Percentiles rank a stretch among this genome's conserved stretches.
These are phyloP conservation scores for Papilio glaucus DNA, from an alignment of 1,140 invertebrate genomes.

Conservation along the genomic window DNA sequence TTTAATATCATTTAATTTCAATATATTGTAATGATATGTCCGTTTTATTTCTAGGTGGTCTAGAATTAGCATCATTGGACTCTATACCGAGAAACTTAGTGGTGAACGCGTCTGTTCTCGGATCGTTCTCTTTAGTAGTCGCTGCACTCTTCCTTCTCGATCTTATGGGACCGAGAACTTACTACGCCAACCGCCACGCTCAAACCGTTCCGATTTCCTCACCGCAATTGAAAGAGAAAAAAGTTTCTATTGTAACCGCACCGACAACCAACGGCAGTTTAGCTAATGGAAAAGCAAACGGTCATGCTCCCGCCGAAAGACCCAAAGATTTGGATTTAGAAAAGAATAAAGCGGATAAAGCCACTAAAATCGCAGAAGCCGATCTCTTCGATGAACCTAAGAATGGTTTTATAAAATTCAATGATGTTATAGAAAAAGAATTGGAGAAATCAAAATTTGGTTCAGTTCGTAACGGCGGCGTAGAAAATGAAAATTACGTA, in stretches of 20 bases:
- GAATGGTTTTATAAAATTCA: slow-evolving; percentile 59
- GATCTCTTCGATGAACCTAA: slow-evolving; percentile 62
- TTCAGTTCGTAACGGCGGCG: slow-evolving; percentile 68
- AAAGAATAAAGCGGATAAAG: slow-evolving; percentile 53
- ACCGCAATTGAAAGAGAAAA: slow-evolving; percentile 61
- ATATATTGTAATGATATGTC: neutral
- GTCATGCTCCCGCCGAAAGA: slow-evolving; percentile 57
- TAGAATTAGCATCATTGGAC: slow-evolving; percentile 88
- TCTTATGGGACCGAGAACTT: slow-evolving; percentile 83
- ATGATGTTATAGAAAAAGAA: slow-evolving; percentile 66
- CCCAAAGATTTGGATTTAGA: slow-evolving; percentile 71
- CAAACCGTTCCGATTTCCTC: slow-evolving; percentile 74
- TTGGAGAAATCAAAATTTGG: slow-evolving; percentile 76
- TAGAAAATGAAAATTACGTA: slow-evolving; percentile 73
- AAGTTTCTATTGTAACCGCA: slow-evolving; percentile 60
- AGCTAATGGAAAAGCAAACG: slow-evolving; percentile 51
- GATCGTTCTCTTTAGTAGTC: slow-evolving; percentile 87
- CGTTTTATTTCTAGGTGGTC: slow-evolving; percentile 77
- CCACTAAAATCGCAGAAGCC: slow-evolving; percentile 54
- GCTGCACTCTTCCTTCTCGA: slow-evolving; percentile 88
- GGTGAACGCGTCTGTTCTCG: slow-evolving; percentile 88
- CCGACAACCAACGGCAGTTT: slow-evolving; percentile 48
- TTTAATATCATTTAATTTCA: no score
- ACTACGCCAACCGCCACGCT: slow-evolving; percentile 64
- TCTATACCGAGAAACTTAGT: slow-evolving; percentile 86